Evolutionary conservation across 2,888 invertebrate genomes (phyloP), one percentile per base, ranked within the genome.

Genomic region (Eurois occulta): DNA sequence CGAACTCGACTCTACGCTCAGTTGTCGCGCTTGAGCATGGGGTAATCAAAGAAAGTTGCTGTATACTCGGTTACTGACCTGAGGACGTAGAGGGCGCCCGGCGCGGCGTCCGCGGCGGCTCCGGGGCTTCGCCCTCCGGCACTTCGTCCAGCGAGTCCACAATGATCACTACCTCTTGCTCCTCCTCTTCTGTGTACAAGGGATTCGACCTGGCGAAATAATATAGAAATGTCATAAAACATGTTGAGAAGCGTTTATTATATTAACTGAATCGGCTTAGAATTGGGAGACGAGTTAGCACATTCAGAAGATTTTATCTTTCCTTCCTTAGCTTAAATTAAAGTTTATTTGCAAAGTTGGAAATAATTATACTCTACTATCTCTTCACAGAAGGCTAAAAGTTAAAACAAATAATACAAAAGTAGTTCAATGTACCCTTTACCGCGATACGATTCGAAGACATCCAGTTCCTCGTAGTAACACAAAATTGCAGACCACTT

Each of bases 151-250:
- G 89, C 24, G 95, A 94, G 90, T 96, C 96, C 91, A 96, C 96
- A 62, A 95, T 94, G 86, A 96, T 96, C 80, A 96, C 96, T 90
- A 96, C 95, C 94, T 96, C 96, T 87, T 96, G 96, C 87, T 96
- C 96, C 85, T 96, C 96, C 81, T 96, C 96, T 89, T 96, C 96
- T 76, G 94, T 94, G 87, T 95, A 96, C 79, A 96, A 89, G 48
- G 96, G 96, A 87, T 96, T 96, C 21, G 96, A 96, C 89, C 96
- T 96, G 92, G 16, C n/a, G 38, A 72, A 10, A 65, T 64, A 60
- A 60, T 58, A 28, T 1, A 32, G 3, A 60, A 58, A 6, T 28
- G 7, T 58, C 28, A 7, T 58, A 13, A 13, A 55, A 13, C n/a
- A n/a, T 11, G 11, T n/a, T 11, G 11, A 55, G 11, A 10, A 24